Evolutionary conservation across 2,797 vertebrate genomes (phyloP), one percentile per base, ranked within the genome.

Genomic region (Chiroxiphia lanceolata): DNA sequence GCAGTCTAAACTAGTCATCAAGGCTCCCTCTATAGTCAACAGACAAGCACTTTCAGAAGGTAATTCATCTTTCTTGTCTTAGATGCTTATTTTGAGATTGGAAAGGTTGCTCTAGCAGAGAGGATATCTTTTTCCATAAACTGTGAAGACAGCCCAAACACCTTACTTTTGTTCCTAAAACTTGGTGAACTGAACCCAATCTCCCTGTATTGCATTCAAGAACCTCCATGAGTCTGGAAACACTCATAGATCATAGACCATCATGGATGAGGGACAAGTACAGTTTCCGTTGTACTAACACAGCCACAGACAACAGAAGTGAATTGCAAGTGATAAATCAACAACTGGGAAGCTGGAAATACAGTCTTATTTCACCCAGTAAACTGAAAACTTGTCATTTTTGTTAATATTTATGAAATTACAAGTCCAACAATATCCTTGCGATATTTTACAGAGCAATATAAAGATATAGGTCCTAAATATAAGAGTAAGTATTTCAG

Each of bases 21-120:
- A 93, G 44, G 70, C 51, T 89, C 74, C 86, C 90, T 89, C 96
- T 82, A 57, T 20, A 94, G 86, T 70, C 86, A 91, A 82, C 1
- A 77, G 83, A 76, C 54, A 56, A 87, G 83, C 56, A 90, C 59
- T 87, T 95, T 79, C 56, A 75, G 70, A 84, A 33, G 60, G 40
- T 34, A 95, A 96, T 90, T 82, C 6, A 79, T 87, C 88, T 90
- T 93, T 77, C 74, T 60, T 93, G 86, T 74, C 81, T 77, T 42
- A 65, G 57, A 51, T 72, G 90, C 70, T 93, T 95, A 89, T 82
- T 93, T 95, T 67, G 84, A 84, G 81, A 79, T 34, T 45, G 70
- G 63, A 79, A 88, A 71, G 38, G 79, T 78, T 89, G 56, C 27
- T 93, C 76, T 42, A 77, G 51, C 42, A 27, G 4, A 53, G 36